These are phyloP conservation scores for Mythimna impura DNA, from an alignment of 2,888 invertebrate genomes.

Conservation along the genomic window DNA sequence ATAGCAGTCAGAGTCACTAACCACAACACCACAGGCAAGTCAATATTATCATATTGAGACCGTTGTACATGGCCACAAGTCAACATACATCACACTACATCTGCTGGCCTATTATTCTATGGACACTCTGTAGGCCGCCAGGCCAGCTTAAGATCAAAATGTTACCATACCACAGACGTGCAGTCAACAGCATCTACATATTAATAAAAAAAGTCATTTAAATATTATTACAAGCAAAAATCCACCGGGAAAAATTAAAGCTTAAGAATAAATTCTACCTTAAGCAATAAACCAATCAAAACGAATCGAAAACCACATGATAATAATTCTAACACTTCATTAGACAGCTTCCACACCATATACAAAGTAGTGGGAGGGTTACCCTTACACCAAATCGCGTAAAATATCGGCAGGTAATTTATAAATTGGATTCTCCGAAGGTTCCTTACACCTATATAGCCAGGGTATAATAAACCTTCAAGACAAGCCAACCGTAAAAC, in stretches of 20 bases:
- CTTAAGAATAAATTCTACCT: background rate
- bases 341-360: conserved; percentile 15
- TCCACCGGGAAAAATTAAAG: background rate
- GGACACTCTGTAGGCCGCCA: too few relatives aligned
- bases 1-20: too few relatives aligned
- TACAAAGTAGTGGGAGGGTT: background rate
- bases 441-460: conserved; percentile 1
- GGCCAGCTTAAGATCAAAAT: too few relatives aligned
- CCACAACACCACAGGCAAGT: too few relatives aligned
- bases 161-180: too few relatives aligned
- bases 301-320: background rate
- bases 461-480: conserved; percentile 39
- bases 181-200: too few relatives aligned
- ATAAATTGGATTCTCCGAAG: conserved; percentile 38
- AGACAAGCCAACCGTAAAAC: conserved; percentile 34
- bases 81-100: too few relatives aligned
- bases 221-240: too few relatives aligned
- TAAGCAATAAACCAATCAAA: background rate
- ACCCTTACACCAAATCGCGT: conserved; percentile 8
- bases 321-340: conserved; percentile 17
- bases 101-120: too few relatives aligned
- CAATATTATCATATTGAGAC: too few relatives aligned
- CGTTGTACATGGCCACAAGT: too few relatives aligned
- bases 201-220: too few relatives aligned
- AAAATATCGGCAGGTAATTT: conserved; percentile 41